phyloP scores from a whole-genome alignment of 2,888 invertebrate species.

The Calameuta pallipes region DNA sequence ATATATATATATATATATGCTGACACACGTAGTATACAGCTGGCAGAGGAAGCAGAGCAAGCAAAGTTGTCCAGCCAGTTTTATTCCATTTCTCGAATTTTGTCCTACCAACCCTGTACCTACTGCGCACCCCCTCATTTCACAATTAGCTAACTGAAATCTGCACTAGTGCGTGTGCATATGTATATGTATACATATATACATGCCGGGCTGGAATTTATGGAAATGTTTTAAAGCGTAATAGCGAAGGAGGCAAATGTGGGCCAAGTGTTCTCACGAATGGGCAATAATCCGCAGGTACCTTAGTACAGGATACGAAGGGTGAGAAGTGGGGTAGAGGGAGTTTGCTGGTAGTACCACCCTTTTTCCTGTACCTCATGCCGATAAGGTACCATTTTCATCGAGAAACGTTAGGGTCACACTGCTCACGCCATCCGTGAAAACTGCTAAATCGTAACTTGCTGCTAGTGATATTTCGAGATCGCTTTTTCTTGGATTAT shows the following conservation, averaged over 20 bases:
- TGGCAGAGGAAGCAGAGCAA: background rate
- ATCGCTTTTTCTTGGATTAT: background rate
- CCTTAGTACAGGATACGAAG: background rate
- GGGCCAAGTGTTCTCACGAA: constrained; percentile 25
- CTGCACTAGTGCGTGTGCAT: background rate
- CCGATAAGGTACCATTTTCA: background rate
- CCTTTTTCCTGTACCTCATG: background rate
- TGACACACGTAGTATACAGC: background rate
- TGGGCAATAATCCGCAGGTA: constrained; percentile 17
- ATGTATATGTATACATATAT: no score
- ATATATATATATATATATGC: no score
- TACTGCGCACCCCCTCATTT: background rate
- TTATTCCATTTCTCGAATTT: background rate
- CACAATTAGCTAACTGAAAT: background rate
- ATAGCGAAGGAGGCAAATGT: constrained; percentile 22
- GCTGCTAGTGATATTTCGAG: background rate
- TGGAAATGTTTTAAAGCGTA: constrained; percentile 34
- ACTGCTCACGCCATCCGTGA: background rate
- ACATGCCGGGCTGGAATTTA: background rate
- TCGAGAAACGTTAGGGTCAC: background rate
- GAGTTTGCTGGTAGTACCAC: background rate
- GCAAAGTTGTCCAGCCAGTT: background rate
- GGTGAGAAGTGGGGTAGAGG: background rate
- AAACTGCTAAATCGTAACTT: background rate
- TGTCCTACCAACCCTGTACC: background rate